Evolutionary conservation across 2,797 vertebrate species (phyloP), one percentile per base, ranked within the genome.

Genomic region (Buphagus erythrorhynchus): DNA sequence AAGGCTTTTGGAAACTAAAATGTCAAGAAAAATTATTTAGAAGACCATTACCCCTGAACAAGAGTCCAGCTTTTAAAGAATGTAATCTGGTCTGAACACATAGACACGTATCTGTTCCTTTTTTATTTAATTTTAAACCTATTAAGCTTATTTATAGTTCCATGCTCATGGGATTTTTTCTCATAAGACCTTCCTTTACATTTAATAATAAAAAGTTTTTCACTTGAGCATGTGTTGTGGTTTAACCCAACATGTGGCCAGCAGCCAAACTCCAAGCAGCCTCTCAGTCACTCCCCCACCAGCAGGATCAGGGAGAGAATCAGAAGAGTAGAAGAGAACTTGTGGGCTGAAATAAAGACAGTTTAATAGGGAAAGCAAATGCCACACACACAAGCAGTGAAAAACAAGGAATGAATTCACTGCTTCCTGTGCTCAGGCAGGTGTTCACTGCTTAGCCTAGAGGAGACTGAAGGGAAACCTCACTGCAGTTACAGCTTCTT

Each of bases 391-490:
- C 48, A 62, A 31, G 11, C 14, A 40, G 6, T 10, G 12, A 18
- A 77, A 62, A 35, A 5, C 25, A 46, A 29, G 14, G 16, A 46
- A 26, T 46, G 5, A 62, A 69, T 54, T 62, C 20, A 33, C 5
- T 54, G 20, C 20, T 54, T 77, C 33, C 19, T 17, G 10, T 46
- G 40, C 7, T 1, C 40, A 16, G 11, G 19, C 3, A 20, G 19
- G 10, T 28, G 10, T 59, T 75, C n/a, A 36, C 12, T 43, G 31
- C 36, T 58, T 17, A 66, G 7, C 11, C 4, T 66, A 45, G 26
- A 15, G 35, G 6, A 63, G 43, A 1, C 43, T 42, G 51, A 66
- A 6, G 9, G 1, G 3, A 26, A 17, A 31, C 1, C 17, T 18
- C 21, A 36, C 0, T 49, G 43, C 35, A 42, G 24, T 28, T 40